phyloP scores from a whole-genome alignment of 2,113 vertebrate genomes.

The Neolamprologus kungweensis region DNA sequence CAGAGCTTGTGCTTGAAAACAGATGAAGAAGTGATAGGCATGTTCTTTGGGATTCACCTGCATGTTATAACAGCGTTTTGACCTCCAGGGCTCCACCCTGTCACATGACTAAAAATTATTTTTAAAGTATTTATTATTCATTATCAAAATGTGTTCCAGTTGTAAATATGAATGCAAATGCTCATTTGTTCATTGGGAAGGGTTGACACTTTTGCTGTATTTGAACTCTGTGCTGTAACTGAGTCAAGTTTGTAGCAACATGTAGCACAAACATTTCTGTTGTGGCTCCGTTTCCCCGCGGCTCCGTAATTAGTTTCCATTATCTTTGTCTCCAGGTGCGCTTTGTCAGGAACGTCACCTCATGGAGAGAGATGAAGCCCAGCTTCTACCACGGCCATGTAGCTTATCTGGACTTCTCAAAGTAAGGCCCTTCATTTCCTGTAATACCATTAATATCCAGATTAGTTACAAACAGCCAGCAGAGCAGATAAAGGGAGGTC shows the following conservation, averaged over 20 bases:
- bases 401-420: slow-evolving; percentile 92
- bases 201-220: not conserved
- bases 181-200: not conserved
- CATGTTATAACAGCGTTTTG: not conserved
- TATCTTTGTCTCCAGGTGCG: slow-evolving; percentile 75
- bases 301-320: not conserved
- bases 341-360: slow-evolving; percentile 93
- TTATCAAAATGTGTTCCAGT: not conserved
- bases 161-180: not conserved
- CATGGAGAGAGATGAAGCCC: slow-evolving; percentile 95
- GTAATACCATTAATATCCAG: slow-evolving; percentile 40
- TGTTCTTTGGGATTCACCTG: not conserved
- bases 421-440: slow-evolving; percentile 73
- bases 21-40: not conserved
- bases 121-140: not conserved
- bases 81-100: not conserved
- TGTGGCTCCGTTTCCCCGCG: not conserved
- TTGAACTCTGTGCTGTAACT: not conserved
- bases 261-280: not conserved
- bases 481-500: slow-evolving; percentile 18
- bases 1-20: not conserved
- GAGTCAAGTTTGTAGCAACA: not conserved
- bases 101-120: not conserved
- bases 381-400: slow-evolving; percentile 96
- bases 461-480: slow-evolving; percentile 35